Percentiles rank a stretch among this genome's conserved stretches.
These are phyloP conservation scores for Drosophila nr. fundita DNA, from an alignment of 2,888 invertebrate species.

Conservation along the genomic window DNA sequence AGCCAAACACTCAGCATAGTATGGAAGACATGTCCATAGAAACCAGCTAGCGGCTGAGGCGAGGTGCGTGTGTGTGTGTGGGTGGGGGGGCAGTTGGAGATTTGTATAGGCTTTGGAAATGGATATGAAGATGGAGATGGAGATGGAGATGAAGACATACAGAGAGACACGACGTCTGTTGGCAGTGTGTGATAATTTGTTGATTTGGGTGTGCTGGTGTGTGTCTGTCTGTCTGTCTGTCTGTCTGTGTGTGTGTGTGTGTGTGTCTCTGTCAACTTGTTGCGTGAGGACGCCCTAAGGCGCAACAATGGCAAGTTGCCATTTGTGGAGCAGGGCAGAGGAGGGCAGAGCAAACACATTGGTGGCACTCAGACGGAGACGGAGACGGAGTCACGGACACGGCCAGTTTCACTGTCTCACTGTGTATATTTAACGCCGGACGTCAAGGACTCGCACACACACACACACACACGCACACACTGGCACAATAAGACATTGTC, in stretches of 20 bases:
- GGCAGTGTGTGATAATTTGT: conserved; percentile 72
- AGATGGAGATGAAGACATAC: conserved; percentile 44
- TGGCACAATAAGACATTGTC: conserved; percentile 62
- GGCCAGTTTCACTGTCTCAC: conserved; percentile 36
- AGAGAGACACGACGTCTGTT: conserved; percentile 40
- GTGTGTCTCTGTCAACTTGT: conserved; percentile 61
- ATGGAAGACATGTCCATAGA: conserved; percentile 19
- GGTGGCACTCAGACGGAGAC: conserved; percentile 5
- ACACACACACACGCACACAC: conserved; percentile 31
- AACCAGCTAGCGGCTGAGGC: not conserved
- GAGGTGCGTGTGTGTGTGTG: not conserved
- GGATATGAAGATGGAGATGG: conserved; percentile 6
- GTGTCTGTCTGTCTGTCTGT: conserved; percentile 35
- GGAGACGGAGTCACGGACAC: conserved; percentile 25
- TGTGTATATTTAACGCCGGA: conserved; percentile 66
- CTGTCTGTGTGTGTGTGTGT: conserved; percentile 13
- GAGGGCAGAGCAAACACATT: conserved; percentile 29
- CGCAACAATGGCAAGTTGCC: conserved; percentile 62
- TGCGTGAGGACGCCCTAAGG: conserved; percentile 60
- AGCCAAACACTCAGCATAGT: conserved; percentile 16
- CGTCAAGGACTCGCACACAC: conserved; percentile 63
- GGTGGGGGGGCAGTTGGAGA: not conserved
- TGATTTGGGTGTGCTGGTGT: conserved; percentile 47
- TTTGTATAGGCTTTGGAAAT: not conserved
- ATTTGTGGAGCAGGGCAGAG: conserved; percentile 7